Percentiles rank a stretch among this genome's conserved stretches.
These are phyloP conservation scores for Sesia bembeciformis DNA, from an alignment of 2,888 invertebrate species.

Conservation along the genomic window DNA sequence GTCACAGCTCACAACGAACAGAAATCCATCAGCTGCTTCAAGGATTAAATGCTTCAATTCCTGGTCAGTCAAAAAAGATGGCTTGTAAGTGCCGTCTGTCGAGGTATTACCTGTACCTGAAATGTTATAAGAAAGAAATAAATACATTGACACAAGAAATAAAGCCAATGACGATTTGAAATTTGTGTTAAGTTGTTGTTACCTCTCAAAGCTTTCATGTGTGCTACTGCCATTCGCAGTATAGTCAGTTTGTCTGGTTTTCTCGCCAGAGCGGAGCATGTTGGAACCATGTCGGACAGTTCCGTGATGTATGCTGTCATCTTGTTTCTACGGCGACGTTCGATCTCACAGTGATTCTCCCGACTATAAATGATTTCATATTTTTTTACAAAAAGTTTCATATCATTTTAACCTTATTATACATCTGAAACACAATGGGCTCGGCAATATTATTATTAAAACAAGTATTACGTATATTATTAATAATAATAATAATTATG, in stretches of 20 bases:
- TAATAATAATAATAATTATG: neutral
- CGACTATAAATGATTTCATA: slow-evolving; percentile 71
- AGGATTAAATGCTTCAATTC: slow-evolving; percentile 98
- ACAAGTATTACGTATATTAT: neutral
- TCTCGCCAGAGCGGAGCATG: slow-evolving; percentile 96
- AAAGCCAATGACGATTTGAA: neutral
- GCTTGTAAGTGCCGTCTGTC: slow-evolving; percentile 97
- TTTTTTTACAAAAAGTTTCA: too few species aligned
- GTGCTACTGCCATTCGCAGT: slow-evolving; percentile 98
- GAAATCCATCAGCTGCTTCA: slow-evolving; percentile 99
- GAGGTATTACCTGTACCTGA: slow-evolving; percentile 97
- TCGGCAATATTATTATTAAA: neutral
- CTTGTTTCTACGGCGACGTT: slow-evolving; percentile 97
- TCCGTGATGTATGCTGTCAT: slow-evolving; percentile 99
- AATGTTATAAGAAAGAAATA: slow-evolving; percentile 11
- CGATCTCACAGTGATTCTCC: slow-evolving; percentile 99
- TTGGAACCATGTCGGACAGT: slow-evolving; percentile 99
- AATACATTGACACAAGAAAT: neutral
- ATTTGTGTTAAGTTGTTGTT: slow-evolving; percentile 5
- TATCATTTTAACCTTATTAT: too few species aligned
- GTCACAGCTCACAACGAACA: slow-evolving; percentile 96
- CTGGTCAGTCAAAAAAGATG: slow-evolving; percentile 98
- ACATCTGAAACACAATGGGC: too few species aligned
- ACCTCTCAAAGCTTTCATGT: slow-evolving; percentile 99
- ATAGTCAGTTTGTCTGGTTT: slow-evolving; percentile 99